Evolutionary conservation across 2,888 invertebrate genomes (phyloP).

Genomic region (Griposia aprilina): DNA sequence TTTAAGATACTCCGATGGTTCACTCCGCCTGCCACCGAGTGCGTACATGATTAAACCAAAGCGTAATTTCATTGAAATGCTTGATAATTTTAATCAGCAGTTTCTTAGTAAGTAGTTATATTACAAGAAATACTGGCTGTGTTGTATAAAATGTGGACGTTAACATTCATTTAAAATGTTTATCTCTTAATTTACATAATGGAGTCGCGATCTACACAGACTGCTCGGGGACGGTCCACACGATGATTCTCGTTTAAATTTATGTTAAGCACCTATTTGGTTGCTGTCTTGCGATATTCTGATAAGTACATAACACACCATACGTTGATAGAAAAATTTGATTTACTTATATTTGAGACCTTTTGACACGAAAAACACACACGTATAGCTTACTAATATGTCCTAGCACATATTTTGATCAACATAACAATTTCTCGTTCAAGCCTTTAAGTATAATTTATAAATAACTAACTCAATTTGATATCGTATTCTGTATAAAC

Average conservation of each 20-base stretch:
- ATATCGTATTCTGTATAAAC: conserved; percentile 19
- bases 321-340: conserved; percentile 9
- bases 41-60: conserved; percentile 58
- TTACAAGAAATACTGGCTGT: conserved; percentile 76
- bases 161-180: conserved; percentile 86
- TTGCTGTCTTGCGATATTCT: conserved; percentile 63
- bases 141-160: conserved; percentile 77
- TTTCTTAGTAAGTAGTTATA: conserved; percentile 64
- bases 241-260: conserved; percentile 74
- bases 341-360: conserved; percentile 21
- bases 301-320: conserved; percentile 51
- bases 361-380: conserved; percentile 19
- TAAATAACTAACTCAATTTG: background rate
- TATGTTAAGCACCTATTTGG: conserved; percentile 71
- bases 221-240: conserved; percentile 82
- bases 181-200: conserved; percentile 88
- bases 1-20: conserved; percentile 23
- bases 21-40: conserved; percentile 45
- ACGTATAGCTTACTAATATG: too few relatives aligned
- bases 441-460: background rate
- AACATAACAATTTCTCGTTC: background rate
- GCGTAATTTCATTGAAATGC: conserved; percentile 62
- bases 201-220: conserved; percentile 79
- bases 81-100: conserved; percentile 67
- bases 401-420: conserved; percentile 5